phyloP scores from a whole-genome alignment of 2,797 vertebrate species.

The Babyrousa celebensis region DNA sequence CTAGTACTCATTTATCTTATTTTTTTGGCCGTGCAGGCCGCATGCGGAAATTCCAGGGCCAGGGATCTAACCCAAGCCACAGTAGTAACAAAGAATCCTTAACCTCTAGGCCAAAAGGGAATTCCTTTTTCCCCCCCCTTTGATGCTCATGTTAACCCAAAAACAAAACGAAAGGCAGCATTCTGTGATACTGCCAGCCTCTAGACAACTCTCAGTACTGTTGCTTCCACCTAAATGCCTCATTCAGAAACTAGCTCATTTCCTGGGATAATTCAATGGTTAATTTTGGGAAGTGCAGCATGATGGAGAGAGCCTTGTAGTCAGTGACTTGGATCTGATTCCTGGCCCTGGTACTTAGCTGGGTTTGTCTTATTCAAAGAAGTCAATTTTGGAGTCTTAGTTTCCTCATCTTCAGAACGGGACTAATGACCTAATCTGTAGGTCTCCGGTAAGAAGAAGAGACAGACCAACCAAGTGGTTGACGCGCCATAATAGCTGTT shows the following conservation, averaged over 20 bases:
- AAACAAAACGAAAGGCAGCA: background rate
- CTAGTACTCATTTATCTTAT: no score
- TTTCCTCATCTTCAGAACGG: conserved; percentile 46
- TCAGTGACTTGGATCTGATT: background rate
- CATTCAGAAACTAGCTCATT: conserved; percentile 2
- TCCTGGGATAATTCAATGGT: conserved; percentile 31
- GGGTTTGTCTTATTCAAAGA: conserved; percentile 28
- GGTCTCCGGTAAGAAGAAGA: background rate
- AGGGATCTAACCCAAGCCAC: no score
- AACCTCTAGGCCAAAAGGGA: no score
- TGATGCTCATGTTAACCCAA: conserved; percentile 34
- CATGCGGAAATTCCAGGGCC: no score
- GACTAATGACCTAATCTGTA: background rate
- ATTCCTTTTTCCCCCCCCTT: background rate
- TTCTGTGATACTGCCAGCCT: background rate
- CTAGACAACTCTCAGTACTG: background rate
- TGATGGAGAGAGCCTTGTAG: background rate
- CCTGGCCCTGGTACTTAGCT: background rate
- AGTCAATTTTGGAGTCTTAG: conserved; percentile 14
- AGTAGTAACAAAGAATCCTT: no score
- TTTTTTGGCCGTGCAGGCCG: no score
- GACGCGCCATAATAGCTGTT: background rate
- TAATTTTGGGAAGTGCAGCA: background rate
- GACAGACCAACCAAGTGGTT: background rate
- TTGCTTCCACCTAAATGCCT: background rate